These are phyloP conservation scores for Tuta absoluta DNA, from an alignment of 2,888 invertebrate species.

Conservation along the genomic window DNA sequence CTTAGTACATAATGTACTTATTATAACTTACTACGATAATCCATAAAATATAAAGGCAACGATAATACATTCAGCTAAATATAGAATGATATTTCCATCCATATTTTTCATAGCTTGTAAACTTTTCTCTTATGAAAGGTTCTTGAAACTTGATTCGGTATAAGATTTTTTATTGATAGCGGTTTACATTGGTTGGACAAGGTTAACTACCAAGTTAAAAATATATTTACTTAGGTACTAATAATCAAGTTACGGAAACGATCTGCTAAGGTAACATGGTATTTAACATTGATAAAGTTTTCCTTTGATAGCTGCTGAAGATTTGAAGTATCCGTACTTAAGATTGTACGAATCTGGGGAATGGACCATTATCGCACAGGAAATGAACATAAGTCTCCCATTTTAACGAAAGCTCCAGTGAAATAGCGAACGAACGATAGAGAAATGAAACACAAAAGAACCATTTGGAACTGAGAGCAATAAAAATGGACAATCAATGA, in stretches of 20 bases:
- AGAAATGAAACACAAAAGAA: background rate
- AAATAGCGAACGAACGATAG: conserved; percentile 5
- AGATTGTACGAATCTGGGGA: conserved; percentile 2
- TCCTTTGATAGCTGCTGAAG: background rate
- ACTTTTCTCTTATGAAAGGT: no score
- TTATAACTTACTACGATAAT: background rate
- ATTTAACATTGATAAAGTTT: background rate
- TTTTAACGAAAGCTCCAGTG: background rate
- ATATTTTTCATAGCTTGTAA: no score
- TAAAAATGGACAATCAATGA: conserved; percentile 7
- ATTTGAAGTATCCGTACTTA: background rate
- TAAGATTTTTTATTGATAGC: no score
- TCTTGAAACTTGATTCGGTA: no score
- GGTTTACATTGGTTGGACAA: no score
- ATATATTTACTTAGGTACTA: background rate
- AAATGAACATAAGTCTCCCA: background rate
- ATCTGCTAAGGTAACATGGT: background rate
- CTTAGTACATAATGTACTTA: background rate
- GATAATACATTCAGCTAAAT: no score
- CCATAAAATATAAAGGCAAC: no score
- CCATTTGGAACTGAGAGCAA: background rate
- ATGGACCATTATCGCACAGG: background rate
- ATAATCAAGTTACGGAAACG: background rate
- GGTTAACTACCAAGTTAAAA: no score
- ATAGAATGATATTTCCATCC: no score